phyloP scores from a whole-genome alignment of 1,140 invertebrate species.

The Ctenoplectra terminalis region DNA sequence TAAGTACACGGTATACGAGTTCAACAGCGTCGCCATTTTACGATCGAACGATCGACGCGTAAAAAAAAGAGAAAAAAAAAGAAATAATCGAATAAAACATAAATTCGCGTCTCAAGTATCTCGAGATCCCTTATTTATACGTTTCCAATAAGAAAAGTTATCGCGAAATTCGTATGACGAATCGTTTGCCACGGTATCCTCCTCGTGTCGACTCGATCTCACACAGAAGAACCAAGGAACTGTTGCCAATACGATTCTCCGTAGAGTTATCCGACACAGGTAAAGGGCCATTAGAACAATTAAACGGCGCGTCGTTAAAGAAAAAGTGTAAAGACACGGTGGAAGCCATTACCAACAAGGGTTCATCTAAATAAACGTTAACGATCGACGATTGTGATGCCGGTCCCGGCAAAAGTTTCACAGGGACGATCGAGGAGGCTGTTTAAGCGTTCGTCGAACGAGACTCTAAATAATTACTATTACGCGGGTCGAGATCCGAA shows the following conservation, averaged over 20 bases:
- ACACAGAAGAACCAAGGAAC: neutral
- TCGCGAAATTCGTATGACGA: neutral
- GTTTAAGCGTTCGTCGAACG: neutral
- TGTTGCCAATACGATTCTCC: neutral
- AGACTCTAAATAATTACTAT: slow-evolving; percentile 27
- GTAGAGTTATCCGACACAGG: neutral
- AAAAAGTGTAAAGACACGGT: neutral
- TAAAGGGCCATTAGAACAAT: neutral
- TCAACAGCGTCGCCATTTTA: too few relatives aligned
- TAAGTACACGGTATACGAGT: too few relatives aligned
- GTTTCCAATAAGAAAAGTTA: neutral
- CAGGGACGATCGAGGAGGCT: neutral
- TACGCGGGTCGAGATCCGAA: neutral
- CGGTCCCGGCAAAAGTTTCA: neutral
- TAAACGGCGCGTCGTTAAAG: neutral
- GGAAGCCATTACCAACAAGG: neutral
- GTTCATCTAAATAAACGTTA: slow-evolving; percentile 20
- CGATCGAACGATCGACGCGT: too few relatives aligned
- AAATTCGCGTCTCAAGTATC: too few relatives aligned
- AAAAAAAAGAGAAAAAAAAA: too few relatives aligned
- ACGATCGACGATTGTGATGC: neutral
- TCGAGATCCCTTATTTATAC: neutral
- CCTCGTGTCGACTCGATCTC: too few relatives aligned
- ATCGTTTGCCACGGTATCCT: neutral
- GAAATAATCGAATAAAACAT: too few relatives aligned